These are phyloP conservation scores for Sphaerophoria rueppellii DNA, from an alignment of 2,888 invertebrate genomes.

Conservation along the genomic window DNA sequence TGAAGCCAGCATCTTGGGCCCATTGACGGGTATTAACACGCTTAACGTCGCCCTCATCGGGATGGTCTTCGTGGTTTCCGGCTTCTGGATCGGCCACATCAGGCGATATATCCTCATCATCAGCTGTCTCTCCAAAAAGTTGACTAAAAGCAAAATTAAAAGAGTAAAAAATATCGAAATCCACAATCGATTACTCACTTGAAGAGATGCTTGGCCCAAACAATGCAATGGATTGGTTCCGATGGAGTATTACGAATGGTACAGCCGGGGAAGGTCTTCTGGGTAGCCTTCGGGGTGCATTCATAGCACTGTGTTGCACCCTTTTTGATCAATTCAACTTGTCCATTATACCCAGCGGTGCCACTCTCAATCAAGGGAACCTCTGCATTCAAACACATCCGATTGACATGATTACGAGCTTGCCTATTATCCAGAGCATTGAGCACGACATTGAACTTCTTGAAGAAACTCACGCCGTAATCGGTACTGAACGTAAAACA, in stretches of 20 bases:
- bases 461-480: slow-evolving; percentile 95
- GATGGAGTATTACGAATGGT: slow-evolving; percentile 99
- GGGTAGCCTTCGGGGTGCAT: slow-evolving; percentile 94
- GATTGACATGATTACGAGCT: slow-evolving; percentile 98
- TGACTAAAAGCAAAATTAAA: slow-evolving; percentile 85
- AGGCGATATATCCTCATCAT: slow-evolving; percentile 98
- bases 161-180: slow-evolving; percentile 59
- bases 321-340: slow-evolving; percentile 94
- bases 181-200: slow-evolving; percentile 85
- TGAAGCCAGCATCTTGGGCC: slow-evolving; percentile 92
- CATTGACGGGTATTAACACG: slow-evolving; percentile 92
- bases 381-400: slow-evolving; percentile 98
- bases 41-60: slow-evolving; percentile 83
- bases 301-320: slow-evolving; percentile 98
- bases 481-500: slow-evolving; percentile 86
- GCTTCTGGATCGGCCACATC: slow-evolving; percentile 98
- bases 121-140: slow-evolving; percentile 97
- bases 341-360: slow-evolving; percentile 98
- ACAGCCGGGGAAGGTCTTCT: slow-evolving; percentile 98
- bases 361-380: slow-evolving; percentile 98
- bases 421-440: slow-evolving; percentile 98
- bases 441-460: slow-evolving; percentile 94
- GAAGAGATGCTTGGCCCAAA: slow-evolving; percentile 99
- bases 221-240: slow-evolving; percentile 99
- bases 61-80: slow-evolving; percentile 78